Conservation (phyloP, 2,113 vertebrate genomes). For the Australoheros scitulus region DNA sequence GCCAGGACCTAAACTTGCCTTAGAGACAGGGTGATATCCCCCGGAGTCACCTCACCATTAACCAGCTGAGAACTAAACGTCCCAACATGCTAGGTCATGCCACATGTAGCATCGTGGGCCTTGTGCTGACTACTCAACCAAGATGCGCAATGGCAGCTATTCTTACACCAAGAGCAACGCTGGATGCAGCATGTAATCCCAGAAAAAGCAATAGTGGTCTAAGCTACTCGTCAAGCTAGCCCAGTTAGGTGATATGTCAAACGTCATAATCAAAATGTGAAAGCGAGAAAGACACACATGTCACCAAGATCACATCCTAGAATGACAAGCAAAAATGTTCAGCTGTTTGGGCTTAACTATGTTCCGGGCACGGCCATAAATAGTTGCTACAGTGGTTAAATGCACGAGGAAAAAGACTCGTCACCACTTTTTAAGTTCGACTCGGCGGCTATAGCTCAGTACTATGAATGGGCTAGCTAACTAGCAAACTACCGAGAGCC, state of each 20-base stretch:
- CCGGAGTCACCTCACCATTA: slow-evolving; percentile 6
- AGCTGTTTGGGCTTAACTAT: neutral
- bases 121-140: slow-evolving; percentile 16
- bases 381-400: neutral
- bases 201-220: neutral
- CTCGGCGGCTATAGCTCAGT: slow-evolving; percentile 1
- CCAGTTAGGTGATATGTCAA: neutral
- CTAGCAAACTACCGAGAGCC: slow-evolving; percentile 34
- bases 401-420: neutral
- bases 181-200: neutral
- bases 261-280: neutral
- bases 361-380: neutral
- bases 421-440: slow-evolving; percentile 15
- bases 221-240: slow-evolving; percentile 15
- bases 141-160: slow-evolving; percentile 33
- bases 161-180: neutral
- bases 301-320: slow-evolving; percentile 14
- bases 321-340: neutral
- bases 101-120: slow-evolving; percentile 28
- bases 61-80: slow-evolving; percentile 46
- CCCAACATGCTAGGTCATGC: slow-evolving; percentile 47
- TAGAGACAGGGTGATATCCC: neutral
- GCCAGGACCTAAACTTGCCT: slow-evolving; percentile 2
- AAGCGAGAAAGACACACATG: slow-evolving; percentile 19
- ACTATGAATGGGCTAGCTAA: slow-evolving; percentile 64